Evolutionary conservation across 2,797 vertebrate species (phyloP).

Genomic region (Anableps anableps): DNA sequence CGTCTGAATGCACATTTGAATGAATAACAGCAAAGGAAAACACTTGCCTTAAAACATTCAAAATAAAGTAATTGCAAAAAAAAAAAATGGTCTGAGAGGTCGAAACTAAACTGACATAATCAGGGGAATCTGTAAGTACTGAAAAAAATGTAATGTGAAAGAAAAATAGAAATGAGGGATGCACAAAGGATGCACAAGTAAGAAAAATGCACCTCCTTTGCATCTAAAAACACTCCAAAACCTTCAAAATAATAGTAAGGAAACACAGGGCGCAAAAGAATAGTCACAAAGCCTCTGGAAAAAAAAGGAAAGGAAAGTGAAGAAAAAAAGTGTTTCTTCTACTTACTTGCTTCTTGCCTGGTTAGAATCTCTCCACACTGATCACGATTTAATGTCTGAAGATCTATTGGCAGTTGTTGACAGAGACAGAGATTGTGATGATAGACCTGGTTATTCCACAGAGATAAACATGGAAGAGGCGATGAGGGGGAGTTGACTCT

Average conservation of each 20-base stretch:
- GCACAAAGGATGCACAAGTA: conserved; percentile 74
- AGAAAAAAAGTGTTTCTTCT: conserved; percentile 45
- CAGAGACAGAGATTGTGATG: conserved; percentile 76
- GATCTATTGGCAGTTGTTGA: conserved; percentile 81
- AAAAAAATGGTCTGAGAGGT: conserved; percentile 14
- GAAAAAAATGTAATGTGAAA: conserved; percentile 51
- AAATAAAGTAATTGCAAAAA: conserved; percentile 67
- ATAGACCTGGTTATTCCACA: conserved; percentile 73
- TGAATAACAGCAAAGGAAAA: conserved; percentile 57
- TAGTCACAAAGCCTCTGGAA: conserved; percentile 75
- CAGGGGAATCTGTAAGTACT: conserved; percentile 58
- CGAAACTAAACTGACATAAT: conserved; percentile 46
- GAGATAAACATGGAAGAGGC: conserved; percentile 65
- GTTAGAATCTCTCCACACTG: conserved; percentile 68
- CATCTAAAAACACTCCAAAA: conserved; percentile 77
- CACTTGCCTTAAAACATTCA: conserved; percentile 67
- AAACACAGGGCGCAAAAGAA: conserved; percentile 81
- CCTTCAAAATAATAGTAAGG: conserved; percentile 78
- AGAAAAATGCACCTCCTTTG: conserved; percentile 70
- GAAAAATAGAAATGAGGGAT: conserved; percentile 32
- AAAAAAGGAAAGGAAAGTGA: conserved; percentile 12
- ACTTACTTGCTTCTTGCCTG: conserved; percentile 66
- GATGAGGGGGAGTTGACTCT: conserved; percentile 55
- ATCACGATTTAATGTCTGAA: conserved; percentile 75
- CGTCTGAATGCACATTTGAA: conserved; percentile 41